A percentile compares a stretch with the other conserved stretches of the same genome.
Evolutionary conservation across 2,797 vertebrate genomes (phyloP).

Genomic region (Mycteria americana): DNA sequence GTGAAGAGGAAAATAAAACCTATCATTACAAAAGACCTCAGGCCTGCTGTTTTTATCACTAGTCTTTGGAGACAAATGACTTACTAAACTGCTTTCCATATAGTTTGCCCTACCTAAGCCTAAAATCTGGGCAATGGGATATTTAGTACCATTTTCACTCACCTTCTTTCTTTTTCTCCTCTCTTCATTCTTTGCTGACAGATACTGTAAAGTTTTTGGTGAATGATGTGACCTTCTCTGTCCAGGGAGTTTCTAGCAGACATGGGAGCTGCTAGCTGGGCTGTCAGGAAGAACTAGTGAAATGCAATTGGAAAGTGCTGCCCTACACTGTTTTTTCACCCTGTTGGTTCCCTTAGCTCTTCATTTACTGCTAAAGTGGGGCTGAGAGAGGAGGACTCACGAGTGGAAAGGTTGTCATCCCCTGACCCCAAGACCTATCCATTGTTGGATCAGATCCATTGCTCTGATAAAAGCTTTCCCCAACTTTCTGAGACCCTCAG

Average conservation of each 20-base stretch:
- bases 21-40: neutral
- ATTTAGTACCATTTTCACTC: neutral
- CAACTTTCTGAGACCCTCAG: neutral
- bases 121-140: neutral
- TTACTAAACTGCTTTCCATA: neutral
- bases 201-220: neutral
- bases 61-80: neutral
- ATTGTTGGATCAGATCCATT: neutral
- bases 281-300: neutral
- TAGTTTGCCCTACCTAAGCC: neutral
- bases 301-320: neutral
- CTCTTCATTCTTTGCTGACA: neutral
- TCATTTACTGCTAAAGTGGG: neutral
- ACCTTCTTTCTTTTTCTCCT: neutral
- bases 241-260: neutral
- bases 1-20: neutral
- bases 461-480: neutral
- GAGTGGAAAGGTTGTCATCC: neutral
- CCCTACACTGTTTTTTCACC: neutral
- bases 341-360: neutral
- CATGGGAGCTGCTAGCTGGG: neutral
- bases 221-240: neutral
- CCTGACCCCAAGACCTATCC: no score
- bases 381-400: neutral
- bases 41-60: neutral